Evolutionary conservation across 2,797 vertebrate species (phyloP), one percentile per base, ranked within the genome.

Genomic region (Onychomys arenicola): DNA sequence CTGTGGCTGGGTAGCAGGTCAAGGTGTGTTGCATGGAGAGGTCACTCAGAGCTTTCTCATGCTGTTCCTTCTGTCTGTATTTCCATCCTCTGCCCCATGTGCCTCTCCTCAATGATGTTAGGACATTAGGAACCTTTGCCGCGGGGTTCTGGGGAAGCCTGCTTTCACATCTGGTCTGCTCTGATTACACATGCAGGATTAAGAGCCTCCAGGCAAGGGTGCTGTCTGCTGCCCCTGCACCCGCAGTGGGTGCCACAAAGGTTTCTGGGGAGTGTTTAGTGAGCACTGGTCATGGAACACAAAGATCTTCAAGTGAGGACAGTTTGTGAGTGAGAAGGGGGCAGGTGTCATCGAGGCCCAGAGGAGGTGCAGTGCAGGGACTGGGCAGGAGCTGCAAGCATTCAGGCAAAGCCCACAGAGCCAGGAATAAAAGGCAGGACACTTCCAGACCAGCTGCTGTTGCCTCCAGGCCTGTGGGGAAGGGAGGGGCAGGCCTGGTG

Each of bases 331-430:
- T 80, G 27, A 76, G 12, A 6, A 61, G 67, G 65, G 55, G 25
- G 80, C 21, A 14, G 59, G 75, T 75, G 29, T 92, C 80, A 27
- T 92, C 80, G 32, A 27, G 55, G 29, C 65, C 69, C 73, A 27
- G 5, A 12, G 37, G 49, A 61, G 57, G 10, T 23, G 37, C 76
- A 83, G 65, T 37, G 16, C 90, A 87, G n/a, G 40, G 23, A 9
- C 1, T 76, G 61, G 46, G 27, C 43, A 55, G 23, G 4, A 84
- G 3, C 59, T 55, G 46, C 37, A 67, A 59, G 52, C 85, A 32
- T 81, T 89, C 1, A 90, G 85, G 90, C 86, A 94, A 89, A 96
- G 81, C 65, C 63, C 59, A 52, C 69, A 91, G 93, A 93, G 76
- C 90, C 90, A 90, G 92, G 85, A 87, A 57, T 90, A 61, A 95